Evolutionary conservation across 2,888 invertebrate species (phyloP).

Genomic region (Villa cingulata): DNA sequence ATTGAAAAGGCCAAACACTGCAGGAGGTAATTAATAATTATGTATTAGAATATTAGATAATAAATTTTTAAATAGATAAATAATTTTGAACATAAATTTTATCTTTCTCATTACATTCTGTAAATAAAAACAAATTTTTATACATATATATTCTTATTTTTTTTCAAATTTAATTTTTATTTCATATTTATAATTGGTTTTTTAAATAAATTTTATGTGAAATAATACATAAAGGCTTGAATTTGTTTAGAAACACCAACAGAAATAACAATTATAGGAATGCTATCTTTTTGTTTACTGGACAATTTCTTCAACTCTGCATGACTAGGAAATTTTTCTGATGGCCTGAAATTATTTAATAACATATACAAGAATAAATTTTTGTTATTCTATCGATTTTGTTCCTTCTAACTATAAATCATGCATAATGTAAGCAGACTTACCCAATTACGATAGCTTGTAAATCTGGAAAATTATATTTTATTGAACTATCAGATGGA

Average conservation of each 20-base stretch:
- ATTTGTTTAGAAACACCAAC: conserved; percentile 32
- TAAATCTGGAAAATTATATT: conserved; percentile 24
- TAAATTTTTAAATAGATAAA: too few species aligned
- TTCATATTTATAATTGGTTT: too few species aligned
- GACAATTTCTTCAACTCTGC: conserved; percentile 22
- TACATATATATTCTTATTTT: too few species aligned
- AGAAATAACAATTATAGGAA: conserved; percentile 27
- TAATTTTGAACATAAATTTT: too few species aligned
- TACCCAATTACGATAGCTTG: conserved; percentile 23
- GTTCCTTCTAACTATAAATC: too few species aligned
- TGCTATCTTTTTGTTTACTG: conserved; percentile 18
- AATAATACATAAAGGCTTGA: conserved; percentile 31
- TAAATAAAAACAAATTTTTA: too few species aligned
- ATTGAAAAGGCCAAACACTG: too few species aligned
- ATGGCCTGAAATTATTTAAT: conserved; percentile 2
- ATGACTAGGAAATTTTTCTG: conserved; percentile 24
- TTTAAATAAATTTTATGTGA: conserved; percentile 20
- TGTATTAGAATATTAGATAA: too few species aligned
- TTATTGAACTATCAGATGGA: conserved; percentile 23
- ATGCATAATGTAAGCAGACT: too few species aligned
- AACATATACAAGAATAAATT: background rate
- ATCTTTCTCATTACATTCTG: too few species aligned
- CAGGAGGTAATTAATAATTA: too few species aligned
- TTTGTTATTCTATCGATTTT: background rate
- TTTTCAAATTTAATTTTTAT: too few species aligned